Conservation (phyloP, 2,888 invertebrate species). For the Phoronis australis region DNA sequence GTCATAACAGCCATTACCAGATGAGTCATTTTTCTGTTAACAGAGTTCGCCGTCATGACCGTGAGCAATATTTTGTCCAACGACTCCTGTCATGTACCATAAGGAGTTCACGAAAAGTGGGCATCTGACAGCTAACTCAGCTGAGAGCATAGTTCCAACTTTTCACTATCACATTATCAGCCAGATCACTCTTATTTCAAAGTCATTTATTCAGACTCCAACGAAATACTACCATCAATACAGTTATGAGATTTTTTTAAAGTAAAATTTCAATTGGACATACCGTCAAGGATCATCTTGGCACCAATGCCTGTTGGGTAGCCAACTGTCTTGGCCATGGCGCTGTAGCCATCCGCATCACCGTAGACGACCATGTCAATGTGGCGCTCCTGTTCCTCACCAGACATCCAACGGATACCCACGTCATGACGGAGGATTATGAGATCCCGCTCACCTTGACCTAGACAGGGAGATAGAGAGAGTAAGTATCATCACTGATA, state of each 20-base stretch:
- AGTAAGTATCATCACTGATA: too few species aligned
- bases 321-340: slow-evolving; percentile 92
- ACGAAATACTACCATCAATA: not conserved
- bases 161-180: not conserved
- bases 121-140: too few species aligned
- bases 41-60: too few species aligned
- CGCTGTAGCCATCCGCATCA: slow-evolving; percentile 70
- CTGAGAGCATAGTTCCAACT: not conserved
- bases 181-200: not conserved
- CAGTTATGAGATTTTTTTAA: too few species aligned
- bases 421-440: slow-evolving; percentile 91
- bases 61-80: too few species aligned
- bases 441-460: slow-evolving; percentile 74
- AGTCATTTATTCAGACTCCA: too few species aligned
- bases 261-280: slow-evolving; percentile 20
- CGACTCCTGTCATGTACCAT: too few species aligned
- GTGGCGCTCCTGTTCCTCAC: slow-evolving; percentile 69
- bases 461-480: too few species aligned
- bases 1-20: too few species aligned
- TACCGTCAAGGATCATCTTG: slow-evolving; percentile 95
- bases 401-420: slow-evolving; percentile 84
- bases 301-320: slow-evolving; percentile 92
- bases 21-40: too few species aligned
- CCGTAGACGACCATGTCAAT: slow-evolving; percentile 82
- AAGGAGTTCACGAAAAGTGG: too few species aligned